Percentiles rank a stretch among this genome's conserved stretches.
phyloP scores from a whole-genome alignment of 2,797 vertebrate genomes.

The Oryzias sinensis region DNA sequence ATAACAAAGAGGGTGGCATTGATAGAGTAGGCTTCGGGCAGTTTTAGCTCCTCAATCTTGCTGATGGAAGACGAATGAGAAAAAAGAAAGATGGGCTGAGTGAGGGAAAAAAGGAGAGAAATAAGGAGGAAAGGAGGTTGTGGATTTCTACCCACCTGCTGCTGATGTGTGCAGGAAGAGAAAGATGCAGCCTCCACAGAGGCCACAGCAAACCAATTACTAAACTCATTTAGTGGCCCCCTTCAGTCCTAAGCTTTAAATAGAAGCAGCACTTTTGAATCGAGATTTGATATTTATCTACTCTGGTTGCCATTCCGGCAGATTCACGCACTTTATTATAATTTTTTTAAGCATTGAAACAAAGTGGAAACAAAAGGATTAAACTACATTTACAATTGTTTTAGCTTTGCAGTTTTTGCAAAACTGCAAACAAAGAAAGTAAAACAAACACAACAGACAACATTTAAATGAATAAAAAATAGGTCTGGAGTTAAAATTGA shows the following conservation, averaged over 20 bases:
- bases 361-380: conserved; percentile 48
- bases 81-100: conserved; percentile 34
- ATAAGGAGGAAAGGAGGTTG: conserved; percentile 21
- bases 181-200: conserved; percentile 46
- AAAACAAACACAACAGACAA: neutral
- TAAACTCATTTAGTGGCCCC: conserved; percentile 80
- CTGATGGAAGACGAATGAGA: conserved; percentile 26
- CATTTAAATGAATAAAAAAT: conserved; percentile 1
- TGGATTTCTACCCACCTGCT: conserved; percentile 54
- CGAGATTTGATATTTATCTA: conserved; percentile 54
- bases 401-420: neutral
- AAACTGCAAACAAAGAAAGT: conserved; percentile 1
- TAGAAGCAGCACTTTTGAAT: conserved; percentile 44
- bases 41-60: conserved; percentile 38
- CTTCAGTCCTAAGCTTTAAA: conserved; percentile 67
- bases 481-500: no score
- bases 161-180: conserved; percentile 67
- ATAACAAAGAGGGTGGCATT: conserved; percentile 30
- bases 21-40: conserved; percentile 31
- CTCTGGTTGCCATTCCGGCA: conserved; percentile 49
- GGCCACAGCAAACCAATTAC: conserved; percentile 78
- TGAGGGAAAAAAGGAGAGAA: conserved; percentile 9
- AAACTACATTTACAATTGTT: conserved; percentile 12
- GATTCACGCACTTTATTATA: conserved; percentile 2
- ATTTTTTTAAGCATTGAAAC: conserved; percentile 4